Evolutionary conservation across 2,797 vertebrate species (phyloP), one percentile per base, ranked within the genome.

Genomic region (Poeciliopsis presidionis): DNA sequence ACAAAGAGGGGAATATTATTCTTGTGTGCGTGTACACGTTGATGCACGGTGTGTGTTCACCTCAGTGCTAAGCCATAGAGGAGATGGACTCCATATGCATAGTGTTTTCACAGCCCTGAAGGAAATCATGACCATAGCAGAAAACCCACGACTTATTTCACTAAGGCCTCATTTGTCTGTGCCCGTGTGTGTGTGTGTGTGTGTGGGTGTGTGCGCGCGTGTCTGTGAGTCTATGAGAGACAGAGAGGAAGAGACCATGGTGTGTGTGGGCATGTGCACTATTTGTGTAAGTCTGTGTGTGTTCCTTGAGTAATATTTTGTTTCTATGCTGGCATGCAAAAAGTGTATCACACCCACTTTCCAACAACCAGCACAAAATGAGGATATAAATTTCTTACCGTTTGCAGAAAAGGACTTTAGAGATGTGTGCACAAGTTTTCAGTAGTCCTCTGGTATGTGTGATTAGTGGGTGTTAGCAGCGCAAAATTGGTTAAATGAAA

Each of bases 1-100:
- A 73, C 51, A 78, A 79, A 46, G 57, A 74, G 81, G 73, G 79
- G 81, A 89, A 84, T 84, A 82, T 85, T 82, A 77, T 87, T 90
- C 78, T 81, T 80, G 76, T 82, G 84, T 77, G 88, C 75, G 85
- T 73, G 81, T 81, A 79, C 80, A 82, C 87, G 85, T 83, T 86
- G 81, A 87, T 81, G 73, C 76, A 79, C 81, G 47, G 84, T 87
- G 76, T 91, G 90, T 84, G 85, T 88, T 77, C 63, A 79, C 85
- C 82, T 88, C 84, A 80, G 76, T 57, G 72, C 81, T 91, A 91
- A 95, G 92, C 92, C 85, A 57, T 89, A 84, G 91, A 93, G 92
- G 90, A 95, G 94, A 95, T 95, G 92, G 90, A 93, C 88, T 93
- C 94, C 94, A 95, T 94, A 94, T 95, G 94, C 91, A 91, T 89